A percentile compares a stretch with the other conserved stretches of the same genome.
Evolutionary conservation across 2,888 invertebrate species (phyloP).

Genomic region (Habrosyne pyritoides): DNA sequence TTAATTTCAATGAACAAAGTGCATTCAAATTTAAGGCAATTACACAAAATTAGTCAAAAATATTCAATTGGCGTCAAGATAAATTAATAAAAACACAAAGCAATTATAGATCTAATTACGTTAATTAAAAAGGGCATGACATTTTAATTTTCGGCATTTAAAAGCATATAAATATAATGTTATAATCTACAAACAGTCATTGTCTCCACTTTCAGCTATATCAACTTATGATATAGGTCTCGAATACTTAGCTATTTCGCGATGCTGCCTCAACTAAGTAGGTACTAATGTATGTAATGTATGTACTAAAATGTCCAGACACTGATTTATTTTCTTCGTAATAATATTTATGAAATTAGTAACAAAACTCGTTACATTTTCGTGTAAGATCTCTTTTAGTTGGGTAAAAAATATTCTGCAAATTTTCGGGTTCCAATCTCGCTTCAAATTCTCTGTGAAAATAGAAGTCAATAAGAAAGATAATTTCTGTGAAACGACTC

Average conservation of each 20-base stretch:
- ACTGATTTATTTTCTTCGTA: constrained; percentile 17
- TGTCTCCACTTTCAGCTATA: neutral
- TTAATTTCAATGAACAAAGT: too few species aligned
- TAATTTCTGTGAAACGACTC: too few species aligned
- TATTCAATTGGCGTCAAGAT: too few species aligned
- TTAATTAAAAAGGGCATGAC: neutral
- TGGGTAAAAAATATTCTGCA: neutral
- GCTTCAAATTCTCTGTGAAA: neutral
- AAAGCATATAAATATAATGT: too few species aligned
- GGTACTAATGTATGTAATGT: too few species aligned
- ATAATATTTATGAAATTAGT: neutral
- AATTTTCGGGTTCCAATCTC: neutral
- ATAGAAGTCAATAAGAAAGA: neutral
- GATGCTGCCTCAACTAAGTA: neutral
- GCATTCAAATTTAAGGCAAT: too few species aligned
- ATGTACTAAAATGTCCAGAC: constrained; percentile 31
- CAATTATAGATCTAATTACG: too few species aligned
- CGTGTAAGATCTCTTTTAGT: neutral
- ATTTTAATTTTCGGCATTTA: neutral
- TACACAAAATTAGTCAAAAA: too few species aligned
- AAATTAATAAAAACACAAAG: too few species aligned
- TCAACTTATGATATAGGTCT: too few species aligned
- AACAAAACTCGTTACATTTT: neutral
- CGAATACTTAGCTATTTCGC: neutral
- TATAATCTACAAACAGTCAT: neutral